Evolutionary conservation across 2,113 vertebrate species (phyloP).

Genomic region (Probosciger aterrimus): DNA sequence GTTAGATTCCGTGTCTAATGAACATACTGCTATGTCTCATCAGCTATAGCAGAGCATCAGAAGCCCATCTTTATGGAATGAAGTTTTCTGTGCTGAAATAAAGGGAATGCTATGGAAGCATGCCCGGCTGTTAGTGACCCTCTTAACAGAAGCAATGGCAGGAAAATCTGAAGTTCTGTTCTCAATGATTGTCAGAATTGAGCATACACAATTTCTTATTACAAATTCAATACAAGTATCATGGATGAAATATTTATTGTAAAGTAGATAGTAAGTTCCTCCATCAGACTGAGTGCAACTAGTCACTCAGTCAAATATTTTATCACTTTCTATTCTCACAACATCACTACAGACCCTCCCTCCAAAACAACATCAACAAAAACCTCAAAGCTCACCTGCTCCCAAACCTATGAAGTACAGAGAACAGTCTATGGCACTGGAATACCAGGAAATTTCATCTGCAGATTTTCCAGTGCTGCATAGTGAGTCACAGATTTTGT

Average conservation of each 20-base stretch:
- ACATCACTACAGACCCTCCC: background rate
- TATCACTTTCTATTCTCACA: background rate
- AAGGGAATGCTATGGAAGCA: background rate
- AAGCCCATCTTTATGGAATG: background rate
- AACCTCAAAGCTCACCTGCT: background rate
- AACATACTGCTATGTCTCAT: background rate
- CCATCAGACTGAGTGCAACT: background rate
- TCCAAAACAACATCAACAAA: background rate
- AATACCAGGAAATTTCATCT: background rate
- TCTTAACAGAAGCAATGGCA: background rate
- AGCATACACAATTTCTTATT: background rate
- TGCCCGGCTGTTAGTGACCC: background rate
- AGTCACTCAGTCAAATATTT: background rate
- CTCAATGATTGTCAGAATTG: background rate
- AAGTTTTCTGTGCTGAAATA: slow-evolving; percentile 1
- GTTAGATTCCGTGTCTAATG: slow-evolving; percentile 7
- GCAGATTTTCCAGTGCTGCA: background rate
- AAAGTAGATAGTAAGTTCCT: background rate
- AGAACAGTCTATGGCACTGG: background rate
- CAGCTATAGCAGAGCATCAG: background rate
- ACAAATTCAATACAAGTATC: background rate
- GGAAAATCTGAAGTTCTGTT: background rate
- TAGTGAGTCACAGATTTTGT: background rate
- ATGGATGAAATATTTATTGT: background rate
- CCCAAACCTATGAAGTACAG: background rate